These are phyloP conservation scores for Bos javanicus DNA, from an alignment of 2,113 vertebrate species.

Conservation along the genomic window DNA sequence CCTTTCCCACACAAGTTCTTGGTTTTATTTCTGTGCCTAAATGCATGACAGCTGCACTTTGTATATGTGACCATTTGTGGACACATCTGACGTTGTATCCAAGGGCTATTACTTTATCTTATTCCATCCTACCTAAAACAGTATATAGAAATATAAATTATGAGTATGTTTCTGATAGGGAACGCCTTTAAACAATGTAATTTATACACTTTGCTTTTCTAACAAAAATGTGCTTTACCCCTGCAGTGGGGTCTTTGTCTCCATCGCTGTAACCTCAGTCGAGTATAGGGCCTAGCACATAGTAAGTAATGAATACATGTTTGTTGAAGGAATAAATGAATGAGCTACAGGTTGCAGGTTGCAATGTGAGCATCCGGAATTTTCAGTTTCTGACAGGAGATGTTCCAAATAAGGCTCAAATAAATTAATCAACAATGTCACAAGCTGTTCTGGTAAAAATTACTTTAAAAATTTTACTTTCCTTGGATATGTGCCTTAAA, in stretches of 20 bases:
- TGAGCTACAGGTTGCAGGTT: neutral
- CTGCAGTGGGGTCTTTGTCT: neutral
- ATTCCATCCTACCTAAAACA: neutral
- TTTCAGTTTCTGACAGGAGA: neutral
- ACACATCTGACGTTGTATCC: neutral
- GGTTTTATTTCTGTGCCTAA: neutral
- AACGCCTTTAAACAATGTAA: neutral
- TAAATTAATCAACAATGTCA: neutral
- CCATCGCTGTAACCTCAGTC: neutral
- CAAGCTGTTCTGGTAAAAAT: neutral
- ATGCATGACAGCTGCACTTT: neutral
- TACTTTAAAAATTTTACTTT: neutral
- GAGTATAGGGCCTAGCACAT: neutral
- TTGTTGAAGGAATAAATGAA: neutral
- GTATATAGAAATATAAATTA: neutral
- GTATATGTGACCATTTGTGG: neutral
- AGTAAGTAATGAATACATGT: neutral
- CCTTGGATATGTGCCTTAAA: neutral
- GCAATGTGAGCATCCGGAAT: neutral
- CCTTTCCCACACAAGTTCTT: neutral
- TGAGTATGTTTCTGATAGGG: neutral
- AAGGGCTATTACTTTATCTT: neutral
- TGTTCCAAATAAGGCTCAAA: neutral
- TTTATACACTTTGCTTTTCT: neutral
- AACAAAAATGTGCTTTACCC: neutral